Base-by-base conservation (phyloP, 2,888 invertebrate species). In the Chirona hameri region DNA sequence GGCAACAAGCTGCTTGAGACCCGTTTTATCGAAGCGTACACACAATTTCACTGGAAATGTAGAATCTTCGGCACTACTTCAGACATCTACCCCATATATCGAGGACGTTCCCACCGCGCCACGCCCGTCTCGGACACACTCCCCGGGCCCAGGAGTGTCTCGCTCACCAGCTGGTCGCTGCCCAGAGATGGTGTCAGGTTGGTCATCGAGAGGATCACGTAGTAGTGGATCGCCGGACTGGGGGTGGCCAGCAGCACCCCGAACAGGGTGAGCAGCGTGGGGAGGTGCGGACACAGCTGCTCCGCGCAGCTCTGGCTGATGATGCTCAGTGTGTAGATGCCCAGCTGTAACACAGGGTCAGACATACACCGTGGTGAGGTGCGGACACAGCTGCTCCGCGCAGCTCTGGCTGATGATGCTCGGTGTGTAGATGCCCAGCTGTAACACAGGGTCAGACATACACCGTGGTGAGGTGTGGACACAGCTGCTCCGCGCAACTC, bases 281-380 rank as follows among this genome's bases (percentile, higher is more conserved):
- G 90, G 83, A 92, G 90, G 87, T 93, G 92, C n/a, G 90, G 90
- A 81, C 92, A 89, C 86, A 93, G 92, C 84, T 92, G 92, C 85
- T 92, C 91, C 65, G 92, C 91, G 12, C 93, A 92, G 24, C 91
- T 89, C 86, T 93, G 92, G 14, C 93, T 91, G 86, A 94, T 91
- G 81, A 91, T 91, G 81, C 92, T 91, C 86, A 94, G 89, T 29
- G 92, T 91, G 86, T 91, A 92, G 89, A 92, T 91, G 55, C 92
- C 93, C 85, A 92, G 87, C 92, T 93, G 87, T 83, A 89, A 88
- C 18, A 31, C 15, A 79, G 31, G 2, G 31, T 39, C 39, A 39
- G 39, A 39, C 39, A 39, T 39, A 39, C 83, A 93, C 89, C 0
- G 91, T 89, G 83, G 90, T 90, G 83, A 92, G 90, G 87, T 93